Base-by-base conservation (phyloP, 2,113 vertebrate genomes). In the Dendrocopos noguchii region DNA sequence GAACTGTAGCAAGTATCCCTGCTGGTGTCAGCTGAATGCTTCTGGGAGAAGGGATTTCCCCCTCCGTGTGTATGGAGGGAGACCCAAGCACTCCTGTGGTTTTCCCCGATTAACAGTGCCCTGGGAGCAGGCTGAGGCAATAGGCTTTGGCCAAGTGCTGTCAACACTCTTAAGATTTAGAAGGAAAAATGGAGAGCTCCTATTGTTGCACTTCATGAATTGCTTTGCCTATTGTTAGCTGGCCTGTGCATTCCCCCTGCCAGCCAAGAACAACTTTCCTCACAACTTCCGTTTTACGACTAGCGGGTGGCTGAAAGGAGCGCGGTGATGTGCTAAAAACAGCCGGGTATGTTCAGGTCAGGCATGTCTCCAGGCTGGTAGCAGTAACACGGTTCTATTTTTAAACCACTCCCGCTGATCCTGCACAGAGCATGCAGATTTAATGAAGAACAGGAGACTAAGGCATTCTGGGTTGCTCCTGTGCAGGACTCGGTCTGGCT, bases 251-350 rank as follows among this genome's bases (percentile, higher is more conserved):
- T 85, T 88, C 52, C 70, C 2, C 1, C 5, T 89, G 84, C 67
- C 90, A 84, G 84, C 93, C 93, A 75, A 94, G 44, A 95, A 6
- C 84, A 91, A 90, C 91, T 94, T 95, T 88, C 70, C 91, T 79
- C 57, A 9, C 63, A 78, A 74, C 77, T 94, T 95, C 95, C 73
- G 83, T 50, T 88, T 84, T 20, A 24, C 61, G 79, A 68, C 61
- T 61, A 42, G 1, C 3, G 84, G 66, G 11, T 60, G 59, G 74
- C 87, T 65, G 89, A 57, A 82, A 52, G 57, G 80, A 91, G 78
- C 10, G 53, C 77, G 25, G 0, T 4, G 1, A 18, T 28, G 57
- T 0, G 2, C 93, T 92, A 87, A 84, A 90, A 91, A 88, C 87
- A 87, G 78, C 74, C 1, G 71, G 42, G 57, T 80, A 31, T 65